These are phyloP conservation scores for Aporophyla lueneburgensis DNA, from an alignment of 2,888 invertebrate species.

Conservation along the genomic window DNA sequence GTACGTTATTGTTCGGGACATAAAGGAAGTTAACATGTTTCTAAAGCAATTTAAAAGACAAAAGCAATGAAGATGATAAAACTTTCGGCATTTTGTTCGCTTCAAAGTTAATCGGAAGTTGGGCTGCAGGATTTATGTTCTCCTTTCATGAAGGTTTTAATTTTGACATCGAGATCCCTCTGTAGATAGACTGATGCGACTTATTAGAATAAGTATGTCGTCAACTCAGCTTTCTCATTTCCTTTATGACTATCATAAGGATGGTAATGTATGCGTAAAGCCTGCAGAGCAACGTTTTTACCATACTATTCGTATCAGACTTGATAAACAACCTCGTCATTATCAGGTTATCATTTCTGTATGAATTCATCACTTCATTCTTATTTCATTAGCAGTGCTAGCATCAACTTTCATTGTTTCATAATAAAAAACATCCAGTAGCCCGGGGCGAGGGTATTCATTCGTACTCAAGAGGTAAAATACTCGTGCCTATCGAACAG, in stretches of 20 bases:
- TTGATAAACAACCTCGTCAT: constrained; percentile 5
- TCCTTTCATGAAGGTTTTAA: constrained; percentile 29
- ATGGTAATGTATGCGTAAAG: constrained; percentile 31
- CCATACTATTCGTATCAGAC: constrained; percentile 10
- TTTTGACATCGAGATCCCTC: constrained; percentile 13
- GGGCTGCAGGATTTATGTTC: constrained; percentile 8
- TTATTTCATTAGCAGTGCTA: not conserved
- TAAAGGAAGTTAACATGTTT: constrained; percentile 43
- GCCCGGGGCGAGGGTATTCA: constrained; percentile 23
- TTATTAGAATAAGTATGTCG: constrained; percentile 44
- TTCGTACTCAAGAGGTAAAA: constrained; percentile 40
- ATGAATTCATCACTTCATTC: constrained; percentile 8
- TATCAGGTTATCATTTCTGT: constrained; percentile 6
- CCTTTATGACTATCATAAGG: constrained; percentile 30
- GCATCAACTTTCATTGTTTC: constrained; percentile 22
- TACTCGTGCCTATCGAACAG: constrained; percentile 43
- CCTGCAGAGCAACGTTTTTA: constrained; percentile 22
- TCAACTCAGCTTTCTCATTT: constrained; percentile 45
- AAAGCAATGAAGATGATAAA: constrained; percentile 34
- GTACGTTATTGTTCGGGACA: constrained; percentile 45
- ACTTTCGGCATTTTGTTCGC: constrained; percentile 43
- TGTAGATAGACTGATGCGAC: constrained; percentile 15
- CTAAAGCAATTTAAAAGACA: constrained; percentile 49
- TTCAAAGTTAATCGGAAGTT: constrained; percentile 36
- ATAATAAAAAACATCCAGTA: constrained; percentile 23